Evolutionary conservation across 2,888 invertebrate species (phyloP).

Genomic region (Drosophila phalerata): DNA sequence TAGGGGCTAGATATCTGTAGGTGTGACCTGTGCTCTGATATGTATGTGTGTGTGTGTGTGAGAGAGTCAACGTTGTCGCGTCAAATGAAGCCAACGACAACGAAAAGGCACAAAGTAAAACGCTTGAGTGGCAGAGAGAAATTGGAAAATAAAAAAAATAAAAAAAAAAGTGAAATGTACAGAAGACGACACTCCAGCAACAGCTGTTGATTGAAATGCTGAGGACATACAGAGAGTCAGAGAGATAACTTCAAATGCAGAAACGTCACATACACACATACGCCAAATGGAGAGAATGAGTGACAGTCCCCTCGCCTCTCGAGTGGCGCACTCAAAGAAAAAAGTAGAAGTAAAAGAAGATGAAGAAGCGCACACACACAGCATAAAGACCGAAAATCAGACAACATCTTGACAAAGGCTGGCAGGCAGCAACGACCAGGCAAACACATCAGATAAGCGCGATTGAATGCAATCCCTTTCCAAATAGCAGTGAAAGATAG

Average conservation of each 20-base stretch:
- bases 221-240: slow-evolving; percentile 17
- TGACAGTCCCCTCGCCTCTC: slow-evolving; percentile 17
- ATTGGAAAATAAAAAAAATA: slow-evolving; percentile 57
- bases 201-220: slow-evolving; percentile 77
- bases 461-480: slow-evolving; percentile 73
- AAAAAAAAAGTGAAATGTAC: slow-evolving; percentile 63
- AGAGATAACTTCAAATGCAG: slow-evolving; percentile 56
- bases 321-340: slow-evolving; percentile 54
- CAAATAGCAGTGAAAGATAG: slow-evolving; percentile 3
- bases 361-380: slow-evolving; percentile 48
- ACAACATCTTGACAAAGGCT: slow-evolving; percentile 74
- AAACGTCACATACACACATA: slow-evolving; percentile 29
- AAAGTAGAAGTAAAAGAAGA: slow-evolving; percentile 19
- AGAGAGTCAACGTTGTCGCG: slow-evolving; percentile 13
- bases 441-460: slow-evolving; percentile 72
- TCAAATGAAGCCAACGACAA: slow-evolving; percentile 42
- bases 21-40: slow-evolving; percentile 16
- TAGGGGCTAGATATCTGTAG: slow-evolving; percentile 4
- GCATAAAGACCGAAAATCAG: slow-evolving; percentile 79
- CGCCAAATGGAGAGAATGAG: not conserved
- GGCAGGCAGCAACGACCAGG: slow-evolving; percentile 38
- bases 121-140: slow-evolving; percentile 61
- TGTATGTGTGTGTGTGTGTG: slow-evolving; percentile 28
- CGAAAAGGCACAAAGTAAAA: slow-evolving; percentile 59
- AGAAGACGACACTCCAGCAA: slow-evolving; percentile 45